These are phyloP conservation scores for Paracyprichromis sp. DNA, from an alignment of 2,113 vertebrate species.

Conservation along the genomic window DNA sequence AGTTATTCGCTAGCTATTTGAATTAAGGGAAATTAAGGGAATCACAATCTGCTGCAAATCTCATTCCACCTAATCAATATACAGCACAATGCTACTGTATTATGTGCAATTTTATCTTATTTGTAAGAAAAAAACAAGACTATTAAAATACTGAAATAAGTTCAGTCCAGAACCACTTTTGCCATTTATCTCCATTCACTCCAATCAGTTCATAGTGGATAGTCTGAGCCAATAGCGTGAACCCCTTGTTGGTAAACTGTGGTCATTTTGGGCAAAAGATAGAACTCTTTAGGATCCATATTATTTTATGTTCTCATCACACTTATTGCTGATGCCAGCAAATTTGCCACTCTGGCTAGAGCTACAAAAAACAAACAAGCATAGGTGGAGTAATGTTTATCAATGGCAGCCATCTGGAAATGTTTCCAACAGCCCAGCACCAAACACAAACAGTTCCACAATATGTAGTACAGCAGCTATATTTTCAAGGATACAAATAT, in stretches of 20 bases:
- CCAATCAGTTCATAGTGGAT: neutral
- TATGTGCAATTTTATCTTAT: neutral
- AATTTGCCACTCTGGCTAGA: neutral
- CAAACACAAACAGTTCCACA: neutral
- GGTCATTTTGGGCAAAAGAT: neutral
- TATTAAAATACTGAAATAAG: neutral
- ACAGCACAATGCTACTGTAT: neutral
- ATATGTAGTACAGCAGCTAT: rapidly evolving
- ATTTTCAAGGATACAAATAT: neutral
- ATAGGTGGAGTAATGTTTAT: neutral
- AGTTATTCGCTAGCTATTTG: neutral
- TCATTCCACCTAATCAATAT: neutral
- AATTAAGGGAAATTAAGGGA: neutral
- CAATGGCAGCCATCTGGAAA: neutral
- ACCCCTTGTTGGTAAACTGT: neutral
- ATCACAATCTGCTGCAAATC: neutral
- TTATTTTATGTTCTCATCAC: neutral
- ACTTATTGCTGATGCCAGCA: neutral
- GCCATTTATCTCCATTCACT: neutral
- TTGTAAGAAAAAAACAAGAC: neutral
- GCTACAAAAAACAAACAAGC: neutral
- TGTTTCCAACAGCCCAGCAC: neutral
- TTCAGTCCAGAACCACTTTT: neutral
- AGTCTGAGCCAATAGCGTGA: neutral
- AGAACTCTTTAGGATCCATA: neutral